phyloP scores from a whole-genome alignment of 2,113 vertebrate genomes.

The Colossoma macropomum region DNA sequence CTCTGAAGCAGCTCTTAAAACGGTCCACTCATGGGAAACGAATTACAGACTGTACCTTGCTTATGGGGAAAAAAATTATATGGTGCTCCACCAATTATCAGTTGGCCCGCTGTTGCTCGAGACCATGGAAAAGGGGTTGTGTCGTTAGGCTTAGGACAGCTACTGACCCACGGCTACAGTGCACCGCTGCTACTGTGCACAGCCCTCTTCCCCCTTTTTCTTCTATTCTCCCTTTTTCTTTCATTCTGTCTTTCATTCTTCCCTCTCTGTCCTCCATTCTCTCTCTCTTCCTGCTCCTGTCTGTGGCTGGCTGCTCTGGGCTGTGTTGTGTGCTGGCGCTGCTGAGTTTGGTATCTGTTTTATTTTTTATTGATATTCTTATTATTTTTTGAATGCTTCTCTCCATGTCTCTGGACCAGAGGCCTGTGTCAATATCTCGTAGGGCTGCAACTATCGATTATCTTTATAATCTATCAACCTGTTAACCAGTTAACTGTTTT shows the following conservation, averaged over 20 bases:
- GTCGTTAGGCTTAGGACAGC: conserved; percentile 45
- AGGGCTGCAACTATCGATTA: not conserved
- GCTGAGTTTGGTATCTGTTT: conserved; percentile 60
- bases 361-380: conserved; percentile 63
- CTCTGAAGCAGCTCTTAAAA: conserved; percentile 64
- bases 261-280: conserved; percentile 19
- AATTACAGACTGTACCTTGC: conserved; percentile 77
- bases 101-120: conserved; percentile 65
- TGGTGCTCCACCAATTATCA: conserved; percentile 71
- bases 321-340: conserved; percentile 75
- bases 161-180: conserved; percentile 54
- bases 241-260: not conserved
- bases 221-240: not conserved
- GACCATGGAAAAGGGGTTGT: conserved; percentile 54
- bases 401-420: conserved; percentile 52
- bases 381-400: conserved; percentile 34
- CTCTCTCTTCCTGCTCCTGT: conserved; percentile 22
- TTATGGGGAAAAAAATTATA: conserved; percentile 73
- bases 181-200: conserved; percentile 63
- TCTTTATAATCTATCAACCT: not conserved
- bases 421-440: conserved; percentile 39
- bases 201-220: conserved; percentile 33
- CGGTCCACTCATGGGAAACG: conserved; percentile 67
- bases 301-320: conserved; percentile 68
- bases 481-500: not conserved